These are phyloP conservation scores for Pseudochirops cupreus DNA, from an alignment of 2,797 vertebrate species.

Conservation along the genomic window DNA sequence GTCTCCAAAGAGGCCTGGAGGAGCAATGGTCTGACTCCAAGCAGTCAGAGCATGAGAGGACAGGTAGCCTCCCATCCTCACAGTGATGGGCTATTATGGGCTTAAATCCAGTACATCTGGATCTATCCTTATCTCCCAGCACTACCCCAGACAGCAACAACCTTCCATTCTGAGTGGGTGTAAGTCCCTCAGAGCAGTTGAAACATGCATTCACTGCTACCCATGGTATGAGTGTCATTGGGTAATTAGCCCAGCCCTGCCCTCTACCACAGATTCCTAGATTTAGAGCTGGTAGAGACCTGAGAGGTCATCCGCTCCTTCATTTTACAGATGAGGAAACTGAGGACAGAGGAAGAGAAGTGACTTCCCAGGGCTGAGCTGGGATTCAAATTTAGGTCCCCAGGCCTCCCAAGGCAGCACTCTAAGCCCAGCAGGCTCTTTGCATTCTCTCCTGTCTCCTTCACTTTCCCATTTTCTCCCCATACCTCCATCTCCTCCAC, in stretches of 20 bases:
- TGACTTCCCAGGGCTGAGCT: not conserved
- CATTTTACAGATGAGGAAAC: not conserved
- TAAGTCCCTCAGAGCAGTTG: not conserved
- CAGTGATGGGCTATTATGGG: not conserved
- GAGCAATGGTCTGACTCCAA: not conserved
- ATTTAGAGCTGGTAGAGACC: not conserved
- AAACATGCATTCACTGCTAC: not conserved
- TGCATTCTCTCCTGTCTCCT: not conserved
- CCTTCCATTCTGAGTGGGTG: not conserved
- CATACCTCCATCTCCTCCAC: slow-evolving; percentile 20
- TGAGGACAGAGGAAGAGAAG: not conserved
- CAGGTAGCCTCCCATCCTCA: not conserved
- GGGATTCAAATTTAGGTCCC: not conserved
- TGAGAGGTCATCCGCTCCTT: not conserved
- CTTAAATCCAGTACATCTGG: too few species aligned
- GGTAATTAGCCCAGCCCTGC: not conserved
- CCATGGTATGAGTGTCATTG: not conserved
- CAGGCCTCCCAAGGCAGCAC: not conserved
- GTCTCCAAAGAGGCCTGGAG: not conserved
- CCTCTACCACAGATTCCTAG: not conserved
- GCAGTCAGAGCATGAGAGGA: not conserved
- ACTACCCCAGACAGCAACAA: not conserved
- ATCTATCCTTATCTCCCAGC: not conserved
- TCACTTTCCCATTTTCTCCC: not conserved
- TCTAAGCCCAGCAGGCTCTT: not conserved